These are phyloP conservation scores for Lamproptera curius DNA, from an alignment of 2,888 invertebrate genomes.

Conservation along the genomic window DNA sequence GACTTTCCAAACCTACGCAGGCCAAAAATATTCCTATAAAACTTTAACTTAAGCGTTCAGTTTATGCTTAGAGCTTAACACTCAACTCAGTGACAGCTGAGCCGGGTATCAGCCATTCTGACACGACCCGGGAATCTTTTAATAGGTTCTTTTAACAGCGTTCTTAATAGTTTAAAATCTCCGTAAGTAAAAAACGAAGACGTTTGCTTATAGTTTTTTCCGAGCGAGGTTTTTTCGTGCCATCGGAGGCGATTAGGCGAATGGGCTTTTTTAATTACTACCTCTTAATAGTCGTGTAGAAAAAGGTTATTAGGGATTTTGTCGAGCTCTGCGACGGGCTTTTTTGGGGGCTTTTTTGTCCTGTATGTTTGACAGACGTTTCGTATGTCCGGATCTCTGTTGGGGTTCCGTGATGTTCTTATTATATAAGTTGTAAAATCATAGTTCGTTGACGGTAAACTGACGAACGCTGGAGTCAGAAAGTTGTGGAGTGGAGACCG, in stretches of 20 bases:
- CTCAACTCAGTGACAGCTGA: no score
- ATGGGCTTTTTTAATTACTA: constrained; percentile 54
- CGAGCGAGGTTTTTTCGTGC: constrained; percentile 39
- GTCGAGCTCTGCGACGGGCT: neutral
- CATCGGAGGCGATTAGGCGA: constrained; percentile 46
- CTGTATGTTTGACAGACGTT: neutral
- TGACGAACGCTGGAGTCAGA: no score
- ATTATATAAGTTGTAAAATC: no score
- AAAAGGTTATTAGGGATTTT: constrained; percentile 27
- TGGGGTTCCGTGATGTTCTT: no score
- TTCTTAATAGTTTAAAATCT: constrained; percentile 28
- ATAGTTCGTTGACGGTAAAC: no score
- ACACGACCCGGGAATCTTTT: constrained; percentile 1
- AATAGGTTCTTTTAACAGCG: constrained; percentile 7
- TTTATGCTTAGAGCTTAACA: no score
- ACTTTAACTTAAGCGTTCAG: no score
- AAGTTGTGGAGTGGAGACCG: no score
- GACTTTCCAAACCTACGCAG: no score
- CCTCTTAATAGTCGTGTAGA: constrained; percentile 47
- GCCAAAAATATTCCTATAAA: no score
- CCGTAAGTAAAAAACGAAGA: constrained; percentile 35
- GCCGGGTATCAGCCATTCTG: neutral
- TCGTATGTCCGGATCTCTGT: no score
- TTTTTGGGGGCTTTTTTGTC: neutral
- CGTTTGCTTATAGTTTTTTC: constrained; percentile 37